Evolutionary conservation across 2,113 vertebrate species (phyloP).

Genomic region (Harpagus bidentatus): DNA sequence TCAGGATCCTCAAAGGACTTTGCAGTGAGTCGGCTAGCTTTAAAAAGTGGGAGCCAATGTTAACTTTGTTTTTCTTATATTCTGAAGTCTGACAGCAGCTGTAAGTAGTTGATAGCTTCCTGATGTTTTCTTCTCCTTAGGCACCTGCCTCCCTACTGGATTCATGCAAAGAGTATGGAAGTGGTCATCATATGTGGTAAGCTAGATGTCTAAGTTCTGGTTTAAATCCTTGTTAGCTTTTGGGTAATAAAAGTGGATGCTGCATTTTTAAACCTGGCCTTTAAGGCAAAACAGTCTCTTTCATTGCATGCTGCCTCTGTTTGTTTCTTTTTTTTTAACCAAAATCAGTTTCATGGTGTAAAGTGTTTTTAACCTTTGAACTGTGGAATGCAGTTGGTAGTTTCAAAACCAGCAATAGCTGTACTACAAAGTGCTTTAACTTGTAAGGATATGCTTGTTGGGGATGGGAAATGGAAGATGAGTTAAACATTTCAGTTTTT

Average conservation of each 20-base stretch:
- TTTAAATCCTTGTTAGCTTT: background rate
- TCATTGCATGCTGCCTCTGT: background rate
- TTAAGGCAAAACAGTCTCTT: background rate
- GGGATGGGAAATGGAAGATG: background rate
- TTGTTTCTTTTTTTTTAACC: background rate
- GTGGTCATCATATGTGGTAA: slow-evolving; percentile 64
- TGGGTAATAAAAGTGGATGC: background rate
- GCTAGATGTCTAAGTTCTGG: background rate
- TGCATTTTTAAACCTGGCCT: background rate
- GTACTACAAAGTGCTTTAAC: background rate
- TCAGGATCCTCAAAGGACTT: background rate
- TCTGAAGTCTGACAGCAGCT: background rate
- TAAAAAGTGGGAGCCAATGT: background rate
- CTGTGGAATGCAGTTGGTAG: background rate
- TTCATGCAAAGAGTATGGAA: slow-evolving; percentile 41
- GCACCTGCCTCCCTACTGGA: slow-evolving; percentile 34
- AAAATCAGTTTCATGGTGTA: background rate
- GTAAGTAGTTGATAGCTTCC: background rate
- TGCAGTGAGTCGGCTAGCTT: background rate
- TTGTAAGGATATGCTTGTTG: background rate
- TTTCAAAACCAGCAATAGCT: background rate
- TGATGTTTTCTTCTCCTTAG: slow-evolving; percentile 41
- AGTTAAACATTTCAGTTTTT: background rate
- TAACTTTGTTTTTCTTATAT: background rate
- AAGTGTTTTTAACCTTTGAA: background rate